Conservation (phyloP, 2,113 vertebrate genomes). For the Cygnus buccinator region DNA sequence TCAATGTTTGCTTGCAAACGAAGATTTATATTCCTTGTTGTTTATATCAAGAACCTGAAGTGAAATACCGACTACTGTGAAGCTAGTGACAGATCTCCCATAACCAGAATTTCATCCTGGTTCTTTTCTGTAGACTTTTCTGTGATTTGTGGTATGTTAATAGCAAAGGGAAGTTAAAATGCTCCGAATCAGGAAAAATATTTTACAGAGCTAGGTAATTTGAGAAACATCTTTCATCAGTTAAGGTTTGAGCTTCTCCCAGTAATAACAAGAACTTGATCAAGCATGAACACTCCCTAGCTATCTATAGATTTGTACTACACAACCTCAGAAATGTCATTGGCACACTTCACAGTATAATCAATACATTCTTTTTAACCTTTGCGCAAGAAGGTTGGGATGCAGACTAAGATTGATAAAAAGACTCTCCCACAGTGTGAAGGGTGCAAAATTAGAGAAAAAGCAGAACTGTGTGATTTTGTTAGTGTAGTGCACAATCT, state of each 20-base stretch:
- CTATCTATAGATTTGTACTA: conserved; percentile 76
- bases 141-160: conserved; percentile 47
- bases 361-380: conserved; percentile 76
- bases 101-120: conserved; percentile 15
- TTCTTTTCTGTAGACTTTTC: neutral
- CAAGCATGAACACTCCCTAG: conserved; percentile 71
- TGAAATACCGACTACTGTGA: conserved; percentile 43
- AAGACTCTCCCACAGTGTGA: conserved; percentile 47
- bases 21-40: conserved; percentile 24
- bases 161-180: conserved; percentile 33
- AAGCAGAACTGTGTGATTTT: conserved; percentile 11
- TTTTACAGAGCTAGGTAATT: conserved; percentile 52
- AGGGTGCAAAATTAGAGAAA: conserved; percentile 34
- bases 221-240: conserved; percentile 60
- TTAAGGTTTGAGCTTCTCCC: conserved; percentile 61
- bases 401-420: conserved; percentile 70
- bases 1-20: neutral
- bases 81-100: conserved; percentile 36
- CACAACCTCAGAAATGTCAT: conserved; percentile 74
- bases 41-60: conserved; percentile 34
- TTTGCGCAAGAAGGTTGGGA: conserved; percentile 65
- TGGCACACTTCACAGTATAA: conserved; percentile 72
- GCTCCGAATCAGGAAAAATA: conserved; percentile 56
- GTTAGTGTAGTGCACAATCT: neutral
- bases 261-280: conserved; percentile 72